phyloP scores from a whole-genome alignment of 2,113 vertebrate genomes.

The Gymnarchus niloticus region DNA sequence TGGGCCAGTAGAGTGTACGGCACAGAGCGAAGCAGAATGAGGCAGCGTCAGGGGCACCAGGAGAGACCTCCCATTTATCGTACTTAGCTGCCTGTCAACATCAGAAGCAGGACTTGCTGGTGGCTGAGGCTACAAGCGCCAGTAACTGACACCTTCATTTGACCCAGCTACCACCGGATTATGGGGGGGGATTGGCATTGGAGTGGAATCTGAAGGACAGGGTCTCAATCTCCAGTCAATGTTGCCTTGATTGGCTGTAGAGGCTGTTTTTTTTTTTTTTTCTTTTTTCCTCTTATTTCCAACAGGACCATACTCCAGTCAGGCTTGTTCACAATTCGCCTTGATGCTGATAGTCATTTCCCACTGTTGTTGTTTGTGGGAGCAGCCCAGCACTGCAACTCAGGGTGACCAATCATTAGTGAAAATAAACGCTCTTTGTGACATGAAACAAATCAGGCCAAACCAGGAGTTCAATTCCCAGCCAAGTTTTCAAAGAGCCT shows the following conservation, averaged over 20 bases:
- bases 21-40: neutral
- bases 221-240: neutral
- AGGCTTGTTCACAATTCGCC: conserved; percentile 2
- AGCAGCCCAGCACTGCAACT: conserved; percentile 24
- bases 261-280: neutral
- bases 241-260: neutral
- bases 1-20: neutral
- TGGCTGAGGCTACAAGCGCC: neutral
- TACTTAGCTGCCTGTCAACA: neutral
- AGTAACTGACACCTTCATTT: neutral
- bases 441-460: conserved; percentile 11
- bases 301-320: neutral
- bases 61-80: neutral
- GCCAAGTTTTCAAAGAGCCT: conserved; percentile 15
- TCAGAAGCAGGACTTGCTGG: neutral
- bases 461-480: conserved; percentile 9
- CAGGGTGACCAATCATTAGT: conserved; percentile 43
- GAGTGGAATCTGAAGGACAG: neutral
- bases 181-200: neutral
- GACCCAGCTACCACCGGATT: neutral
- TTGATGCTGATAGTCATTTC: neutral
- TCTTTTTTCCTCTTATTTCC: neutral
- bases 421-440: conserved; percentile 36
- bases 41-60: neutral
- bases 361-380: conserved; percentile 24